Conservation (phyloP, 2,113 vertebrate species). For the Chloropsis hardwickii region DNA sequence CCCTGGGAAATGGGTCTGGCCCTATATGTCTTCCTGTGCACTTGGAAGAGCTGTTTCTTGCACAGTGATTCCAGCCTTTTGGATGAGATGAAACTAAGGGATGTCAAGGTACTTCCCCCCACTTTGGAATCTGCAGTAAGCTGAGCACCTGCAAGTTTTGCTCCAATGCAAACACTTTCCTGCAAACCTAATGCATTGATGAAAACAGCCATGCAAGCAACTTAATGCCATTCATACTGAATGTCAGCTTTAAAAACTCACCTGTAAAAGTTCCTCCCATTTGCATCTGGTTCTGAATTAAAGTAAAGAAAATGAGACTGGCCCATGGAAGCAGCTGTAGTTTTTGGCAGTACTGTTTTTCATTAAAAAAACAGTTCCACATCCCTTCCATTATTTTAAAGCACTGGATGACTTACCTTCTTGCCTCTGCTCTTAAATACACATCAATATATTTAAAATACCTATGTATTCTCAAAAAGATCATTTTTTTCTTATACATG, state of each 20-base stretch:
- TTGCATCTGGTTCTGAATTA: constrained; percentile 38
- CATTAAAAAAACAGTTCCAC: background rate
- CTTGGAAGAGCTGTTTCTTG: background rate
- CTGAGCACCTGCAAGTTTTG: background rate
- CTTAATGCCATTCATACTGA: background rate
- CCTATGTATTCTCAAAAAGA: background rate
- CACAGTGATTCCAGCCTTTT: background rate
- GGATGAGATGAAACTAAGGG: background rate
- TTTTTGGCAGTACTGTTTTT: constrained; percentile 19
- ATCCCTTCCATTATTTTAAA: background rate
- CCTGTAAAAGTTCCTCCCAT: constrained; percentile 32
- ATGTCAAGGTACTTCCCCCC: background rate
- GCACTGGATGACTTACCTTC: background rate
- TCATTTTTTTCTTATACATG: background rate
- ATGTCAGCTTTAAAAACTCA: constrained; percentile 23
- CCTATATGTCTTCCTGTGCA: background rate
- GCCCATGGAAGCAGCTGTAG: background rate
- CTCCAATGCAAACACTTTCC: background rate
- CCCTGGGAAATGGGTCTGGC: background rate
- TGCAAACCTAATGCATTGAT: background rate
- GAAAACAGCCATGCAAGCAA: background rate
- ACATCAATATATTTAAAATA: background rate
- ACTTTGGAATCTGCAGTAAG: background rate
- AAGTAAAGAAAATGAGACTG: constrained; percentile 17
- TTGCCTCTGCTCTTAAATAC: background rate